These are phyloP conservation scores for Lepidocolaptes lacrymiger DNA, from an alignment of 2,797 vertebrate genomes.

Conservation along the genomic window DNA sequence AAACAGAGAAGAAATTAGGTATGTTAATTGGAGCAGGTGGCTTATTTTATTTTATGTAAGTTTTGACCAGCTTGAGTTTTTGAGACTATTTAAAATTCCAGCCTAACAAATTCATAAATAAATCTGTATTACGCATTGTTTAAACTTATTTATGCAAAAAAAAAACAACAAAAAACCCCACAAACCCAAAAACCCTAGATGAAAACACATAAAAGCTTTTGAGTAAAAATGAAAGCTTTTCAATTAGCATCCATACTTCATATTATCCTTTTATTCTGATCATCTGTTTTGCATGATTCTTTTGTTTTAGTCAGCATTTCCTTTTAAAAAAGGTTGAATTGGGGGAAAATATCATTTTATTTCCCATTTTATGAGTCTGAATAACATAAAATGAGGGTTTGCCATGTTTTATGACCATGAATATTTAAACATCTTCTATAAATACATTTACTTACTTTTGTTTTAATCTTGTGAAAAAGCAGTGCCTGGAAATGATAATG, in stretches of 20 bases:
- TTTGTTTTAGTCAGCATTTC: slow-evolving; percentile 56
- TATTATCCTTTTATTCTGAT: slow-evolving; percentile 39
- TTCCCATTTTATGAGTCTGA: slow-evolving; percentile 22
- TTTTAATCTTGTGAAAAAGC: neutral
- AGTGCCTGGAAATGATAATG: neutral
- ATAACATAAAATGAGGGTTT: slow-evolving; percentile 50
- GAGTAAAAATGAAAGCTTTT: slow-evolving; percentile 27
- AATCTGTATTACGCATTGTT: slow-evolving; percentile 29
- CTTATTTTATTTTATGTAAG: slow-evolving; percentile 8
- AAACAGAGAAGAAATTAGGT: neutral
- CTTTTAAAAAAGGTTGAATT: slow-evolving; percentile 35
- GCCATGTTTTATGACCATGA: neutral
- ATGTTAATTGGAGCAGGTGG: slow-evolving; percentile 24
- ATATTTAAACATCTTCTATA: slow-evolving; percentile 35
- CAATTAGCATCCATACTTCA: neutral
- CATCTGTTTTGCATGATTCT: neutral
- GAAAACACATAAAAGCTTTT: slow-evolving; percentile 41
- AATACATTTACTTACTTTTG: slow-evolving; percentile 10
- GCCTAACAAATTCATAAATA: slow-evolving; percentile 28
- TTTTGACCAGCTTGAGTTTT: slow-evolving; percentile 18
- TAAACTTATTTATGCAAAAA: slow-evolving; percentile 16
- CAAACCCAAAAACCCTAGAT: neutral
- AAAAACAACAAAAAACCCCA: neutral
- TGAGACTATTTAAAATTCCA: slow-evolving; percentile 20
- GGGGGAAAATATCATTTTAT: neutral